Percentiles rank a stretch among this genome's conserved stretches.
phyloP scores from a whole-genome alignment of 2,888 invertebrate genomes.

The Dryobota labecula region DNA sequence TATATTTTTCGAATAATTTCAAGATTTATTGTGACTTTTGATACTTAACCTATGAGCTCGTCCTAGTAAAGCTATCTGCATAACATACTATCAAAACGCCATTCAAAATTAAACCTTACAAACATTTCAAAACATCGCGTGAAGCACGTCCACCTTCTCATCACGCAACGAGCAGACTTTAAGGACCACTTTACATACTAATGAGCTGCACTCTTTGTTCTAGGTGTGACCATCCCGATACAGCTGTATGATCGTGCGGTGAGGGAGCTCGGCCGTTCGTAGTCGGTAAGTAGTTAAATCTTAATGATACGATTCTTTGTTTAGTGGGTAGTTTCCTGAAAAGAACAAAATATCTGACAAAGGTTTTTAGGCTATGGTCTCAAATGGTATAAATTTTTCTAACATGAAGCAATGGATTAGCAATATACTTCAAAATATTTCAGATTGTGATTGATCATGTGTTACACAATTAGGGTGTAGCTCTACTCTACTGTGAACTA shows the following conservation, averaged over 20 bases:
- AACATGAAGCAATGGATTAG: too few species aligned
- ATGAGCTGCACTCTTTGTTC: constrained; percentile 61
- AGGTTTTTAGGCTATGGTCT: too few species aligned
- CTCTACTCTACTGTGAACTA: too few species aligned
- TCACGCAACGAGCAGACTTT: constrained; percentile 38
- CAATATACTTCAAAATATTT: too few species aligned
- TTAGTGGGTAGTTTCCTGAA: too few species aligned
- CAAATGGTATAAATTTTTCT: too few species aligned
- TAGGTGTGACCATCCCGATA: constrained; percentile 50
- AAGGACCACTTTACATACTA: constrained; percentile 60
- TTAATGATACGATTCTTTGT: neutral
- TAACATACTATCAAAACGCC: neutral
- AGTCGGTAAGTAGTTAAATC: constrained; percentile 58
- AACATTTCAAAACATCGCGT: constrained; percentile 27
- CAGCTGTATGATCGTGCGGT: constrained; percentile 61
- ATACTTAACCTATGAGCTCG: neutral
- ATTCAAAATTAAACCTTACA: constrained; percentile 10
- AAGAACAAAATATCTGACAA: too few species aligned
- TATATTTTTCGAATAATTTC: neutral
- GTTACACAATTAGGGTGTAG: too few species aligned
- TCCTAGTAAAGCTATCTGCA: neutral
- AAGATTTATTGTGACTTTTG: neutral
- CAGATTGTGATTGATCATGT: too few species aligned
- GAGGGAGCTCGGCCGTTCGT: constrained; percentile 62
- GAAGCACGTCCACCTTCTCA: constrained; percentile 22